phyloP scores from a whole-genome alignment of 2,888 invertebrate species.

The Lasioglossum lativentre region DNA sequence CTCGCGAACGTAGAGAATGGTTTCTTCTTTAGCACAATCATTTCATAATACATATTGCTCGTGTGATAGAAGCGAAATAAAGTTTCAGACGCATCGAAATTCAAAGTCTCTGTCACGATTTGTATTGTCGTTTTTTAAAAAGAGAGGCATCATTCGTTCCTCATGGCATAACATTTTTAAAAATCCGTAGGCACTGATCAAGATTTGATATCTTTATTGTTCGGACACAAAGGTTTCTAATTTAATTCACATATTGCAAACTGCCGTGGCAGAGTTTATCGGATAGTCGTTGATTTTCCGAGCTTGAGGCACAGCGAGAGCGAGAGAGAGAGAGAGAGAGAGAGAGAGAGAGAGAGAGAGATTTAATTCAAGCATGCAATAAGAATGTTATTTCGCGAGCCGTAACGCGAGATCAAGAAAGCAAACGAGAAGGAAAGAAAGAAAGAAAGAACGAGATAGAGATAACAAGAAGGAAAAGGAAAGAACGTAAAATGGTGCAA shows the following conservation, averaged over 20 bases:
- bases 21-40: conserved; percentile 42
- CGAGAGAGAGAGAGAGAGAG: neutral
- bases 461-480: conserved; percentile 32
- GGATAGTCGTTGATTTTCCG: conserved; percentile 64
- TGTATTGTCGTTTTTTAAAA: conserved; percentile 39
- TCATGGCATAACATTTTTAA: conserved; percentile 8
- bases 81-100: conserved; percentile 29
- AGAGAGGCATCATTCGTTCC: conserved; percentile 33
- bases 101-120: conserved; percentile 48
- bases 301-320: conserved; percentile 57
- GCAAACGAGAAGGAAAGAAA: neutral
- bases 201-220: conserved; percentile 43
- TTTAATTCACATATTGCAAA: conserved; percentile 34
- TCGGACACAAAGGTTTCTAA: conserved; percentile 40
- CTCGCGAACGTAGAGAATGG: neutral
- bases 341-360: conserved; percentile 16
- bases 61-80: conserved; percentile 32
- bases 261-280: conserved; percentile 38
- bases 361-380: conserved; percentile 63
- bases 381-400: conserved; percentile 74
- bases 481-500: conserved; percentile 70
- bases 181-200: conserved; percentile 60
- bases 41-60: conserved; percentile 35
- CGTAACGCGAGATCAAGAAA: conserved; percentile 70
- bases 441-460: conserved; percentile 25